Base-by-base conservation (phyloP, 2,888 invertebrate genomes). In the Minunthozetes semirufus region DNA sequence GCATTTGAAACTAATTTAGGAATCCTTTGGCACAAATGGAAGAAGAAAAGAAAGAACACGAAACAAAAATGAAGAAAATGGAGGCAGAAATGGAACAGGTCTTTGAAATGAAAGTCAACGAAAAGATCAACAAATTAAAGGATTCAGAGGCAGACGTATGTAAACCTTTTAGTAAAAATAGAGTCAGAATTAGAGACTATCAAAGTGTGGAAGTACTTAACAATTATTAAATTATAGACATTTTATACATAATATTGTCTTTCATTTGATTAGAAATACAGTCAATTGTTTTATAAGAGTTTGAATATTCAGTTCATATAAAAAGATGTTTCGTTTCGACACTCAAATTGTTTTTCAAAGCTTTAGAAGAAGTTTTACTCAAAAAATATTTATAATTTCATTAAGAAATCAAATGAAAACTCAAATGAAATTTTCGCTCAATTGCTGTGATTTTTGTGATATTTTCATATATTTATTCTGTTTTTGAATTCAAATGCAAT, bases 61-160 rank as follows among this genome's bases (percentile, higher is more conserved):
- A 96, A 83, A 87, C 89, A 78, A 94, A 95, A 84, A 94, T 97
- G 92, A 96, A 96, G 85, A 96, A 96, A 84, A 95, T 95, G 94
- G 97, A 98, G 84, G 90, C 90, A 59, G 97, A 97, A 84, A 95
- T 98, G 94, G 97, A 98, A 83, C 94, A 94, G 86, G 97, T 98
- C 78, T 98, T 98, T 84, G 95, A 97, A 83, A 93, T 94, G 90
- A 98, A 98, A 86, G 97, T 93, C 72, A 89, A 90, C 81, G 97
- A 97, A 84, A 96, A 97, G 86, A 92, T 92, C 82, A 93, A 94
- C 81, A 96, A 96, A 84, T 87, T 97, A 80, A 93, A 93, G 85
- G 96, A 97, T 83, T 94, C 94, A 0, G 97, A 97, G 83, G 87
- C 89, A 78, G 96, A 97, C 81, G 88, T 88, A 82, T 86, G 86